A percentile compares a stretch with the other conserved stretches of the same genome.
phyloP scores from a whole-genome alignment of 2,888 invertebrate species.

The Ichneumoninae sp. region DNA sequence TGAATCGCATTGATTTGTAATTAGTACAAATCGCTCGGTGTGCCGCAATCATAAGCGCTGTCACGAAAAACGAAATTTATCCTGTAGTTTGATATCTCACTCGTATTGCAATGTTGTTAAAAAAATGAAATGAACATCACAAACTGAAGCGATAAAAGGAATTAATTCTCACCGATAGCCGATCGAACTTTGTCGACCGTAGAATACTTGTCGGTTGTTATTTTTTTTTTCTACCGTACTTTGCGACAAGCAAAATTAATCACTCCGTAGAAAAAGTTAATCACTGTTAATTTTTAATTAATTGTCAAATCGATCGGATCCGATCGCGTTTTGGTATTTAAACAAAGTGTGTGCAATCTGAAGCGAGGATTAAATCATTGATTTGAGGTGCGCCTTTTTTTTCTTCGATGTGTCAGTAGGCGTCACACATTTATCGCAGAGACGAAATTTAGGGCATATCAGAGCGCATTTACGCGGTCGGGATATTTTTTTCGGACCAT shows the following conservation, averaged over 20 bases:
- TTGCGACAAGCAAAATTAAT: neutral
- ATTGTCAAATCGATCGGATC: neutral
- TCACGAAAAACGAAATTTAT: constrained; percentile 15
- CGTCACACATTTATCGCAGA: neutral
- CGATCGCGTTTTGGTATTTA: neutral
- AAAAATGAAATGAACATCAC: neutral
- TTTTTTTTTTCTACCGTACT: neutral
- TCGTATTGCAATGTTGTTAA: constrained; percentile 18
- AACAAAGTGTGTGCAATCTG: neutral
- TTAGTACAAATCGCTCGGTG: constrained; percentile 1
- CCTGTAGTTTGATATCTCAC: constrained; percentile 16
- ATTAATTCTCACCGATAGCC: constrained; percentile 2
- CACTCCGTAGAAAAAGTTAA: neutral
- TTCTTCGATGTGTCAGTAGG: neutral
- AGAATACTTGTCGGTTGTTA: neutral
- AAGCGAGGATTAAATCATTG: neutral
- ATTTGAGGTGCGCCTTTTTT: neutral
- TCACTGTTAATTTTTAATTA: neutral
- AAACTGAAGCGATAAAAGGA: neutral
- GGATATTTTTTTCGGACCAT: neutral
- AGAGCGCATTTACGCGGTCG: neutral
- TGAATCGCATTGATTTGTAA: neutral
- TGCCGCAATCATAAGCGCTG: neutral
- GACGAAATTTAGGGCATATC: neutral
- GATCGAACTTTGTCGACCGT: constrained; percentile 4